Conservation (phyloP, 2,888 invertebrate species). For the Diaphora mendica region DNA sequence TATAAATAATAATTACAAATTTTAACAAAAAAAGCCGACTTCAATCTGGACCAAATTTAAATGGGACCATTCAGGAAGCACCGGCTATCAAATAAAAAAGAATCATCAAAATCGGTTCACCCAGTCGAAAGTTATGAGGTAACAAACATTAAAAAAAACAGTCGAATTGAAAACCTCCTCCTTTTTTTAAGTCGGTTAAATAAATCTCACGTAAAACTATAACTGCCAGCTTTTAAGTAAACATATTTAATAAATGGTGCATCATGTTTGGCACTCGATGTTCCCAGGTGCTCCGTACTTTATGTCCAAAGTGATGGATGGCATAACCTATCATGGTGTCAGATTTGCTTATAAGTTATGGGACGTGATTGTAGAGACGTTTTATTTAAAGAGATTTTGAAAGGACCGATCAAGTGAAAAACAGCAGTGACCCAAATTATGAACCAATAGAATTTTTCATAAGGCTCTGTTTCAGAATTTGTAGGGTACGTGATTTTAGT, state of each 20-base stretch:
- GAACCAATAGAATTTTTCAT: neutral
- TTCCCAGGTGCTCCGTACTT: constrained; percentile 19
- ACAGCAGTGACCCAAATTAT: neutral
- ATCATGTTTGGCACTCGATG: constrained; percentile 24
- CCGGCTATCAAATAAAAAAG: no score
- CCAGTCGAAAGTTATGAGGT: no score
- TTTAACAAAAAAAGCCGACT: no score
- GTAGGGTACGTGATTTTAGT: neutral
- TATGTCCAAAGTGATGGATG: constrained; percentile 28
- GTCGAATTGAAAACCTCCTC: no score
- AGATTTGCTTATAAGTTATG: constrained; percentile 21
- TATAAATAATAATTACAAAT: no score
- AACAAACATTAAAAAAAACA: no score
- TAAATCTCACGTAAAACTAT: neutral
- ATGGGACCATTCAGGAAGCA: no score
- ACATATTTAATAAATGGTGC: constrained; percentile 29
- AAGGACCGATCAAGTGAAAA: neutral
- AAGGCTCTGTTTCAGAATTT: neutral
- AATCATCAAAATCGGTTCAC: no score
- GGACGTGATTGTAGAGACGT: neutral
- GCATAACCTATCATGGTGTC: constrained; percentile 13
- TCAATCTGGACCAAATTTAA: no score
- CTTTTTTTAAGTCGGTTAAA: no score
- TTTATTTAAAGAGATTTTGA: neutral
- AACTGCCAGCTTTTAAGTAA: neutral